A percentile compares a stretch with the other conserved stretches of the same genome.
Evolutionary conservation across 2,113 vertebrate genomes (phyloP).

Genomic region (Gambusia affinis): DNA sequence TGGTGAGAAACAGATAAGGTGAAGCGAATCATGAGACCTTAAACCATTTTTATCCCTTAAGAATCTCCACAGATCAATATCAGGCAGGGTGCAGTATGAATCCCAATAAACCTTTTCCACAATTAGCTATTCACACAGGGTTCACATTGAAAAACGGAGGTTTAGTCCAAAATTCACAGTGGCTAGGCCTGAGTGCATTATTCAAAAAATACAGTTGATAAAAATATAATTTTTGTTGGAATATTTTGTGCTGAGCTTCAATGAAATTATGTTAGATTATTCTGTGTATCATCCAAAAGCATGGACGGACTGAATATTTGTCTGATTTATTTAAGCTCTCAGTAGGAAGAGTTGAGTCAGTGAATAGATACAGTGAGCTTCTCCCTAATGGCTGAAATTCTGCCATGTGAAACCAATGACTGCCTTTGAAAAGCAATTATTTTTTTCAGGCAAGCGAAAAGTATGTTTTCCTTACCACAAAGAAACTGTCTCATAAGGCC

Average conservation of each 20-base stretch:
- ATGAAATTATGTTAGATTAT: constrained; percentile 25
- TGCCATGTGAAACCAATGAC: constrained; percentile 5
- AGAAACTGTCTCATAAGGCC: constrained; percentile 2
- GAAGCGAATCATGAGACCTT: constrained; percentile 32
- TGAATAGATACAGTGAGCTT: constrained; percentile 8
- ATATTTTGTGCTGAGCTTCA: background rate
- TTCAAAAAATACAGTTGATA: background rate
- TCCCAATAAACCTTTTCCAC: constrained; percentile 21
- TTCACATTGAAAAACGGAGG: background rate
- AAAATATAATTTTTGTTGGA: background rate
- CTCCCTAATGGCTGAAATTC: constrained; percentile 2
- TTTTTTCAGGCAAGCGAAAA: background rate
- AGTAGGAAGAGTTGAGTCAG: constrained; percentile 24
- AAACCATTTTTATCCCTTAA: constrained; percentile 15
- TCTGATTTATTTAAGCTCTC: constrained; percentile 21
- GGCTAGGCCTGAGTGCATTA: constrained; percentile 5
- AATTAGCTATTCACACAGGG: constrained; percentile 16
- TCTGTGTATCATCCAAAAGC: constrained; percentile 32
- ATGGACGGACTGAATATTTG: constrained; percentile 10
- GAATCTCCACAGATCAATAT: constrained; percentile 39
- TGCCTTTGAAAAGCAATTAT: constrained; percentile 1
- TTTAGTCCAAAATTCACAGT: background rate
- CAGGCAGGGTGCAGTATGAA: constrained; percentile 19
- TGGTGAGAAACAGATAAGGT: constrained; percentile 8
- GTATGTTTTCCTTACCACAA: constrained; percentile 6